These are phyloP conservation scores for Cygnus buccinator DNA, from an alignment of 2,113 vertebrate genomes.

Conservation along the genomic window DNA sequence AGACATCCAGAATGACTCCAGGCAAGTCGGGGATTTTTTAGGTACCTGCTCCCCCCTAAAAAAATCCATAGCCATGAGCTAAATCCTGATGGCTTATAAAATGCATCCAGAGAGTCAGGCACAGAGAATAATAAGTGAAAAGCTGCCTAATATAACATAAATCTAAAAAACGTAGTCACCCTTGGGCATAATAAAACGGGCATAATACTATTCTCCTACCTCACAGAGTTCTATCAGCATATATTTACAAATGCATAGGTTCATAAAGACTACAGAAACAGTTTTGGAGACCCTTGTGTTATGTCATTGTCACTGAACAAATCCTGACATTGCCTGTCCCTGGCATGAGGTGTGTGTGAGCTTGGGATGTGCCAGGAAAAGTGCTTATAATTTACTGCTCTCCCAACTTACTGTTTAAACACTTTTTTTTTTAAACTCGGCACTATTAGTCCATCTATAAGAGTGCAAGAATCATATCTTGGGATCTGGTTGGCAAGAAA, in stretches of 20 bases:
- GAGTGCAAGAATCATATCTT: neutral
- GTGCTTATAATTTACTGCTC: neutral
- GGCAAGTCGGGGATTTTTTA: neutral
- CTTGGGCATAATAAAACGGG: constrained; percentile 62
- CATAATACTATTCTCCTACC: constrained; percentile 43
- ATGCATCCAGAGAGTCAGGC: constrained; percentile 52
- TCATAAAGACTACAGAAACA: neutral
- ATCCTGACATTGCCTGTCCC: neutral
- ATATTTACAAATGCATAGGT: constrained; percentile 32
- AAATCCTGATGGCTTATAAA: constrained; percentile 62
- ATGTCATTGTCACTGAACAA: neutral
- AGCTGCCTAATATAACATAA: constrained; percentile 66
- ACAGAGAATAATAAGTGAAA: constrained; percentile 67
- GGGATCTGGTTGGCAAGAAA: neutral
- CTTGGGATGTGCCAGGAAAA: neutral
- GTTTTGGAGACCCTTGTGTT: neutral
- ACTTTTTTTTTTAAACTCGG: neutral
- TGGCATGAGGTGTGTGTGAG: accelerated
- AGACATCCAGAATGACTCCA: neutral
- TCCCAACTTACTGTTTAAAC: neutral
- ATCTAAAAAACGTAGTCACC: constrained; percentile 57
- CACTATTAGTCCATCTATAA: neutral
- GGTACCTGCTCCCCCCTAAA: constrained; percentile 4
- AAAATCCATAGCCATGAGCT: constrained; percentile 50
- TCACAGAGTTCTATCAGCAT: constrained; percentile 40